Conservation (phyloP, 1,140 invertebrate species). For the Penaeus indicus region DNA sequence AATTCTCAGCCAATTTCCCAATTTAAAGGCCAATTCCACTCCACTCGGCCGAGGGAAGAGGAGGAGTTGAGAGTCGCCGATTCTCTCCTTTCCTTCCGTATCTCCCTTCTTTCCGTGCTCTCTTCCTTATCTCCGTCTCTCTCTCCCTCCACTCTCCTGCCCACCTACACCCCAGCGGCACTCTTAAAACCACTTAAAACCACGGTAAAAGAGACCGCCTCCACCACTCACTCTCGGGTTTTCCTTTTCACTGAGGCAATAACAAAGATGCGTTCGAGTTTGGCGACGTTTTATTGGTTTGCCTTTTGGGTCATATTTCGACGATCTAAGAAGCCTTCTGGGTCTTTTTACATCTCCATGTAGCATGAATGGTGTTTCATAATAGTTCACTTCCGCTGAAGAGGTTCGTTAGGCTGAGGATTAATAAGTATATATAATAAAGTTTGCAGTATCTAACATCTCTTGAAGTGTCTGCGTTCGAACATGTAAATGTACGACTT, state of each 20-base stretch:
- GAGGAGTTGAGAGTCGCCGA: not conserved
- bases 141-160: not conserved
- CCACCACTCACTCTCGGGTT: not conserved
- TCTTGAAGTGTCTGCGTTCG: no score
- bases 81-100: not conserved
- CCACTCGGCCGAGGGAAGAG: not conserved
- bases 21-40: not conserved
- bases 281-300: not conserved
- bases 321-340: not conserved
- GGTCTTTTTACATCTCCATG: no score
- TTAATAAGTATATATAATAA: no score
- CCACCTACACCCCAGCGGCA: not conserved
- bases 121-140: not conserved
- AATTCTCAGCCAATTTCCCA: not conserved
- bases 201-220: not conserved
- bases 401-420: no score
- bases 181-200: constrained; percentile 3
- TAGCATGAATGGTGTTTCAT: no score
- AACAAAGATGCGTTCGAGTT: constrained; percentile 18
- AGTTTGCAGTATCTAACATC: no score
- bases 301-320: not conserved
- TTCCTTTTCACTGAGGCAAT: not conserved
- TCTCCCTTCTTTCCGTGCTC: not conserved
- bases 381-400: no score
- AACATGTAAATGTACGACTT: no score